These are phyloP conservation scores for Sitobion miscanthi DNA, from an alignment of 1,140 invertebrate genomes.

Conservation along the genomic window DNA sequence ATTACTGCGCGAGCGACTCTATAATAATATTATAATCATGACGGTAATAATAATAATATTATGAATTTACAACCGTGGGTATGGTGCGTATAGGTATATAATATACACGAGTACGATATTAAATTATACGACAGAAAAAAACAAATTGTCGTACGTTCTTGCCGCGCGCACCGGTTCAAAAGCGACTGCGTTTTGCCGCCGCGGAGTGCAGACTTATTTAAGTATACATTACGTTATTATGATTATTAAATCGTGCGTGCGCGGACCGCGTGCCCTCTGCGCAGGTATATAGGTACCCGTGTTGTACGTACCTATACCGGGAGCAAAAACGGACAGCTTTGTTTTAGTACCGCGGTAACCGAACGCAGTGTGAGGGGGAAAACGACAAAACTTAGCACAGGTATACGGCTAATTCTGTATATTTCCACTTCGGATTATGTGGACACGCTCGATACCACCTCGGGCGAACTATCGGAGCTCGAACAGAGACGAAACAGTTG, in stretches of 20 bases:
- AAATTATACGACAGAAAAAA: not conserved
- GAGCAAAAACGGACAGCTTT: not conserved
- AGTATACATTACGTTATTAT: not conserved
- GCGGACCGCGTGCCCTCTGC: not conserved
- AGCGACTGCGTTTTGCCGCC: not conserved
- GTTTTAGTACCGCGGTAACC: not conserved
- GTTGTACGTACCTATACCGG: not conserved
- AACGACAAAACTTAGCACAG: not conserved
- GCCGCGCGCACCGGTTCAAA: not conserved
- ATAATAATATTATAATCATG: not conserved
- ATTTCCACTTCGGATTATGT: not conserved
- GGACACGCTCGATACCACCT: not conserved
- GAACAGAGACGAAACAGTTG: not conserved
- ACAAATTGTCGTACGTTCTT: not conserved
- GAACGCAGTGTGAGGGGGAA: not conserved
- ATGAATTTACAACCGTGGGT: not conserved
- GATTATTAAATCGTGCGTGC: not conserved
- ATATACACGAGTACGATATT: not conserved
- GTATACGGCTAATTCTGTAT: too few relatives aligned
- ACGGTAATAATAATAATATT: not conserved
- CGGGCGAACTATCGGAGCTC: not conserved
- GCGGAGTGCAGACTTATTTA: not conserved
- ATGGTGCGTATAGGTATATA: too few relatives aligned
- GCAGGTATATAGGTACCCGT: not conserved
- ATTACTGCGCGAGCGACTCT: not conserved